phyloP scores from a whole-genome alignment of 2,113 vertebrate genomes.

The Myiopsitta monachus region DNA sequence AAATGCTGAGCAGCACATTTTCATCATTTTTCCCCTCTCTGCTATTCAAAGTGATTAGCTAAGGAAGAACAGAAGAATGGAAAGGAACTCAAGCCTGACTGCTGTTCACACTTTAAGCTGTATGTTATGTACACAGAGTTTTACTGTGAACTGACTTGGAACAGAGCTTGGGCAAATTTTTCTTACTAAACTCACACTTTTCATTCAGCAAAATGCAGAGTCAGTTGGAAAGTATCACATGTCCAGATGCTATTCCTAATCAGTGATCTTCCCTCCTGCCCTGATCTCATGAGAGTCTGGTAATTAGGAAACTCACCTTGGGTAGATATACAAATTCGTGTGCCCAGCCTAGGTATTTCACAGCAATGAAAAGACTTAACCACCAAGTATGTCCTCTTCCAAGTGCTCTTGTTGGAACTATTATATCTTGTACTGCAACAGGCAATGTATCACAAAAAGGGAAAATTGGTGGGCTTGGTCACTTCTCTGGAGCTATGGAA shows the following conservation, averaged over 20 bases:
- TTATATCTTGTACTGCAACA: background rate
- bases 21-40: background rate
- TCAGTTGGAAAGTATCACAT: background rate
- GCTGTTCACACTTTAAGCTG: background rate
- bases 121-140: background rate
- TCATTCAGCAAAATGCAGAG: background rate
- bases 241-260: background rate
- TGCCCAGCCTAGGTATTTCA: background rate
- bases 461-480: background rate
- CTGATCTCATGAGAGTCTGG: background rate
- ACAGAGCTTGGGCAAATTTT: background rate
- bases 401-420: background rate
- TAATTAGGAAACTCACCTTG: background rate
- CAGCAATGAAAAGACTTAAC: background rate
- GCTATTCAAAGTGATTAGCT: background rate
- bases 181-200: background rate
- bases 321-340: background rate
- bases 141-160: background rate
- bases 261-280: background rate
- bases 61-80: background rate
- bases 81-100: background rate
- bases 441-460: background rate
- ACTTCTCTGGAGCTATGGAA: background rate
- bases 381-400: background rate
- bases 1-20: background rate